Base-by-base conservation (phyloP, 2,113 vertebrate species). In the Bos indicus region DNA sequence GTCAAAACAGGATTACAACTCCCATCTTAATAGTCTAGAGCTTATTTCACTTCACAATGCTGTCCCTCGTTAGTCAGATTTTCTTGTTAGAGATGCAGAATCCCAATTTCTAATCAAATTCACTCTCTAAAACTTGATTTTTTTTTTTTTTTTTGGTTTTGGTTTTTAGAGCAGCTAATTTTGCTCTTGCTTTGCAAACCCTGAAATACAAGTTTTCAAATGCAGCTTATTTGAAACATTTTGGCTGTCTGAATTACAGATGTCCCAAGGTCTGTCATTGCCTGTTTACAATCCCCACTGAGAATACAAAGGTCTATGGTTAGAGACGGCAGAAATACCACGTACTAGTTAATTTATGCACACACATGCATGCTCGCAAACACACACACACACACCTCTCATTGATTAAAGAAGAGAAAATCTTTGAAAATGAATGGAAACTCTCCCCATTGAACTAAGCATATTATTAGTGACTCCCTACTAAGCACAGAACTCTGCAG, bases 71-170 rank as follows among this genome's bases (percentile, higher is more conserved):
- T 64, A 84, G n/a, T 40, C 21, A 71, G 36, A n/a, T 25, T 89
- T 92, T 92, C 23, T 96, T 95, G 78, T 88, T 25, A 74, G 46
- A 90, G 46, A 82, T 7, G 10, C 2, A 64, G 54, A 92, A 88
- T 88, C 8, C 15, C 60, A 95, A 91, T 89, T 97, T 91, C 40
- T 82, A 90, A 95, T 90, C 13, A 60, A 64, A 96, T 59, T 30
- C 13, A 57, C 28, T 93, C 23, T 91, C 16, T 33, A 71, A 87
- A 84, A 88, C n/a, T 88, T 78, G 74, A 54, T 28, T 81, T n/a
- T 46, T 51, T 56, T 30, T 21, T 40, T 64, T 28, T 67, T 30
- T 48, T 71, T 43, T 11, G 30, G 1, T 36, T 48, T 71, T 43
- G 36, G 30, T 57, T 57, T 81, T 92, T 43, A 48, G 67, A 85